These are phyloP conservation scores for Drosophila nikananu DNA, from an alignment of 1,140 invertebrate species.

Conservation along the genomic window DNA sequence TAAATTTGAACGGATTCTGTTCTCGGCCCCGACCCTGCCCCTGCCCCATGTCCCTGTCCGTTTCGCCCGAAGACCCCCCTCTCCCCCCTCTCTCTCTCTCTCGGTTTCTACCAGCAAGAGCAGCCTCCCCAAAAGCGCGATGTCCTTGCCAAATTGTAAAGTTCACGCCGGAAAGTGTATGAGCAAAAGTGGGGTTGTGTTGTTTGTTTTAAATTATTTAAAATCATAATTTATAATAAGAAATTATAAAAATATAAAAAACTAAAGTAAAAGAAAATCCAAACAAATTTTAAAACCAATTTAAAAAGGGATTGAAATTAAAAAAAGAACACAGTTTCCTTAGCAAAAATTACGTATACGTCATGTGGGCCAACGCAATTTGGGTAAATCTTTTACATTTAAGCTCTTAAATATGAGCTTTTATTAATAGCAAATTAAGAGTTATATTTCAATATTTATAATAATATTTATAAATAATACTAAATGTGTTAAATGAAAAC, in stretches of 20 bases:
- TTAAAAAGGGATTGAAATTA: neutral
- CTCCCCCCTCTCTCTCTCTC: neutral
- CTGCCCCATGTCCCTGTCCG: neutral
- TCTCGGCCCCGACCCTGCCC: conserved; percentile 67
- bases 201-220: neutral
- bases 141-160: conserved; percentile 76
- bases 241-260: neutral
- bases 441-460: neutral
- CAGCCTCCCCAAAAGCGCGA: conserved; percentile 11
- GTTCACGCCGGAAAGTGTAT: conserved; percentile 41
- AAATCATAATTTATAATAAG: neutral
- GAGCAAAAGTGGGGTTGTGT: neutral
- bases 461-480: neutral
- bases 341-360: conserved; percentile 16
- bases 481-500: neutral
- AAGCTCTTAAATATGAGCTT: neutral
- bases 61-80: neutral
- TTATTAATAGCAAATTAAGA: neutral
- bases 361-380: neutral
- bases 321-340: neutral
- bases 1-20: conserved; percentile 79
- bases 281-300: neutral
- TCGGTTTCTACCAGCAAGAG: neutral
- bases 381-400: neutral
- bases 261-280: neutral